A percentile compares a stretch with the other conserved stretches of the same genome.
Evolutionary conservation across 2,888 invertebrate species (phyloP).

Genomic region (Cerceris rybyensis): DNA sequence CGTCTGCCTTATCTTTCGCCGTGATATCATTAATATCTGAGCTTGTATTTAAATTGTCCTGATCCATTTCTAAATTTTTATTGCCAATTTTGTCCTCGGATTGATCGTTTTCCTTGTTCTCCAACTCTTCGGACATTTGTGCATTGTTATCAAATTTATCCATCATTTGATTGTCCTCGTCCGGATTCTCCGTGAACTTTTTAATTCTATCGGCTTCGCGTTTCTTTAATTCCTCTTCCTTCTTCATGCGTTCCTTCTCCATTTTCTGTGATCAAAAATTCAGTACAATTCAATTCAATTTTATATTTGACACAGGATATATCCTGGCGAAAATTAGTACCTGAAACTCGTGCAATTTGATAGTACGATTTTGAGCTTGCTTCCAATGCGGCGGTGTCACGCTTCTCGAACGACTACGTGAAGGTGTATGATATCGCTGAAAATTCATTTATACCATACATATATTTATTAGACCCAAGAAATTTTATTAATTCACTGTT

Average conservation of each 20-base stretch:
- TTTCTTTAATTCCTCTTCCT: constrained; percentile 85
- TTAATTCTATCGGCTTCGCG: constrained; percentile 84
- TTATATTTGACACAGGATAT: background rate
- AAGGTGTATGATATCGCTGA: constrained; percentile 93
- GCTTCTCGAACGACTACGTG: constrained; percentile 91
- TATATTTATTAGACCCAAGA: background rate
- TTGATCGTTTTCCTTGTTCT: constrained; percentile 69
- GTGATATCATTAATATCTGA: constrained; percentile 62
- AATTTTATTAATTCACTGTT: background rate
- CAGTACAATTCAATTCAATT: background rate
- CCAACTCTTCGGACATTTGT: constrained; percentile 54
- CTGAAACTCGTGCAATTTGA: constrained; percentile 92
- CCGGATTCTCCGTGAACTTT: constrained; percentile 81
- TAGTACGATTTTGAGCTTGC: constrained; percentile 92
- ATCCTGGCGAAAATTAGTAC: constrained; percentile 75
- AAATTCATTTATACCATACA: constrained; percentile 42
- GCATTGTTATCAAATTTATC: constrained; percentile 52
- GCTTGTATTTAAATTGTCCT: constrained; percentile 57
- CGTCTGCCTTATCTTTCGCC: constrained; percentile 60
- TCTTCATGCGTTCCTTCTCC: constrained; percentile 81
- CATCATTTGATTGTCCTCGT: constrained; percentile 65
- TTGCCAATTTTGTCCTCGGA: constrained; percentile 44
- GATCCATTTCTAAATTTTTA: constrained; percentile 46
- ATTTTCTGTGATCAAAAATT: constrained; percentile 67
- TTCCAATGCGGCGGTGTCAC: constrained; percentile 97